Conservation (phyloP, 1,140 invertebrate species). For the Trichonephila clavipes region DNA sequence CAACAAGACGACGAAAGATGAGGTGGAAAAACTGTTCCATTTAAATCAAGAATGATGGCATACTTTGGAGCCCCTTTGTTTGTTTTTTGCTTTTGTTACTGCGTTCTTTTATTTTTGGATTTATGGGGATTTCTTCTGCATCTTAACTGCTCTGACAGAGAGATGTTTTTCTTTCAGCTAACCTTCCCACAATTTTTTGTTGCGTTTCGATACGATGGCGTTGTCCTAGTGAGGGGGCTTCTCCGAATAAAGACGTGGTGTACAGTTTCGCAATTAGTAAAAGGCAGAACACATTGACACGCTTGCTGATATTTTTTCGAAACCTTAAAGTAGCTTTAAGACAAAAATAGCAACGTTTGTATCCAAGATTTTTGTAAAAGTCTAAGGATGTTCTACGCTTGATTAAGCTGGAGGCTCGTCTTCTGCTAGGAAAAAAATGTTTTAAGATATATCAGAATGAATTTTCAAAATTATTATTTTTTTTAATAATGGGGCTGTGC, state of each 20-base stretch:
- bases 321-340: constrained; percentile 3
- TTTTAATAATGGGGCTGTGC: too few relatives aligned
- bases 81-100: background rate
- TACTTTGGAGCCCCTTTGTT: constrained; percentile 24
- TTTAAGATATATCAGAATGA: too few relatives aligned
- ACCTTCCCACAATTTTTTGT: background rate
- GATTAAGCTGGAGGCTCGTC: background rate
- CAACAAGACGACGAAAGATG: constrained; percentile 53
- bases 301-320: constrained; percentile 7
- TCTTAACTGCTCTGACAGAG: background rate
- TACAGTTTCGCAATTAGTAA: constrained; percentile 42
- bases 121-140: constrained; percentile 17
- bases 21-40: constrained; percentile 56
- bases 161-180: background rate
- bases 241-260: background rate
- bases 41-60: constrained; percentile 71
- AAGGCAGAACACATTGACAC: background rate
- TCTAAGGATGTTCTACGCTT: background rate
- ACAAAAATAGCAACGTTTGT: constrained; percentile 2
- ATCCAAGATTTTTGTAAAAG: background rate
- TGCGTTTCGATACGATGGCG: background rate
- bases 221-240: background rate
- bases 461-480: too few relatives aligned
- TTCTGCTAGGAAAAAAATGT: background rate
- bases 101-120: constrained; percentile 5